A percentile compares a stretch with the other conserved stretches of the same genome.
These are phyloP conservation scores for Cataglyphis livida DNA, from an alignment of 2,888 invertebrate species.

Conservation along the genomic window DNA sequence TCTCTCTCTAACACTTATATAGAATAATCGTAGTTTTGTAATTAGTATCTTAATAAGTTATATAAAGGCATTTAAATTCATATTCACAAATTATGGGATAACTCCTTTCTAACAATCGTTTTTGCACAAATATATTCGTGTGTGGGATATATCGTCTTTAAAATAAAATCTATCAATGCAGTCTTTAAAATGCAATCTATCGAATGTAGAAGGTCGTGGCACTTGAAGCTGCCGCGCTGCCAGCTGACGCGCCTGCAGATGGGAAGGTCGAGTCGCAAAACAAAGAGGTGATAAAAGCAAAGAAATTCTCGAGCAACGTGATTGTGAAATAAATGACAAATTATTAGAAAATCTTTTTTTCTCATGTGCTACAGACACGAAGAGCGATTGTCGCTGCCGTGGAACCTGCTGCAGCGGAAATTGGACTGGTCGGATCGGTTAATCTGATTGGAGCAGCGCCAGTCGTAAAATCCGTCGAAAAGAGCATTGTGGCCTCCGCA, in stretches of 20 bases:
- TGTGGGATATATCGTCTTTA: conserved; percentile 20
- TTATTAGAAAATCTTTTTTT: background rate
- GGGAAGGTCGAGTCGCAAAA: background rate
- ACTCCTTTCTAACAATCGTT: conserved; percentile 4
- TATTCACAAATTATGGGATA: background rate
- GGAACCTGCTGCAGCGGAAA: background rate
- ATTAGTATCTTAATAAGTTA: conserved; percentile 14
- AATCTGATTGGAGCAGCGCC: background rate
- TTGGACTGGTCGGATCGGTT: conserved; percentile 12
- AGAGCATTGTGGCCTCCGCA: background rate
- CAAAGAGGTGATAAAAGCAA: conserved; percentile 24
- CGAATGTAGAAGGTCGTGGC: conserved; percentile 31
- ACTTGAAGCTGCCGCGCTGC: background rate
- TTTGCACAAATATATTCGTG: conserved; percentile 2
- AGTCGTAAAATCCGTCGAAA: conserved; percentile 24
- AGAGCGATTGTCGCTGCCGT: background rate
- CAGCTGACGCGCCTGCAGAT: conserved; percentile 53
- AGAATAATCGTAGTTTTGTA: conserved; percentile 25
- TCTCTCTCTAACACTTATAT: conserved; percentile 24
- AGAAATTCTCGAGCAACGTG: background rate
- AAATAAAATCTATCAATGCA: conserved; percentile 42
- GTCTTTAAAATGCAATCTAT: conserved; percentile 43
- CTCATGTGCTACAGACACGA: conserved; percentile 20
- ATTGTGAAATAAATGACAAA: background rate
- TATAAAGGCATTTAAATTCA: background rate